Percentiles rank a stretch among this genome's conserved stretches.
Evolutionary conservation across 2,888 invertebrate genomes (phyloP).

Genomic region (Axea sp.): DNA sequence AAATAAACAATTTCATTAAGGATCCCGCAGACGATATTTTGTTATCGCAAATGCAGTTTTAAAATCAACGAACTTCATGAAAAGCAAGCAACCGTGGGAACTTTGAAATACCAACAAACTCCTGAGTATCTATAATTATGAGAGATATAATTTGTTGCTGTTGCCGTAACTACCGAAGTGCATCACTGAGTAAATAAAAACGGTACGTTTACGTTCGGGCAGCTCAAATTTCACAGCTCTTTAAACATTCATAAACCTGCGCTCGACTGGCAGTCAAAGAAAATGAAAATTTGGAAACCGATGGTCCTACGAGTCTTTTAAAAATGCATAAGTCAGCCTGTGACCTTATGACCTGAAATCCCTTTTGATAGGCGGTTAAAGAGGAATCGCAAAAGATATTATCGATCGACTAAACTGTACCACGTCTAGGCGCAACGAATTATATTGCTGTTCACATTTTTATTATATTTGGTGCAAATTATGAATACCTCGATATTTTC

Average conservation of each 20-base stretch:
- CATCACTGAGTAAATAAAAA: neutral
- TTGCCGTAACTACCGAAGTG: neutral
- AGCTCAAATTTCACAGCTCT: slow-evolving; percentile 13
- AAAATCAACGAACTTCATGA: no score
- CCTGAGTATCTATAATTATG: no score
- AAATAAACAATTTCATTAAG: no score
- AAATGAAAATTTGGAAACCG: slow-evolving; percentile 5
- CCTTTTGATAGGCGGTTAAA: slow-evolving; percentile 47
- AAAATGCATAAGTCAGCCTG: slow-evolving; percentile 45
- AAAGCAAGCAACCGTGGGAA: no score
- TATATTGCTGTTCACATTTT: no score
- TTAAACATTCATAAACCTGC: slow-evolving; percentile 1
- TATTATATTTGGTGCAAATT: no score
- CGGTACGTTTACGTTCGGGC: slow-evolving; percentile 1
- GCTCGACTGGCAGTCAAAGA: slow-evolving; percentile 11
- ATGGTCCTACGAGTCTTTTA: slow-evolving; percentile 3
- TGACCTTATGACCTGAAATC: slow-evolving; percentile 66
- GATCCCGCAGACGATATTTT: no score
- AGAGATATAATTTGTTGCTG: neutral
- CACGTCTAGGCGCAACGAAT: slow-evolving; percentile 30
- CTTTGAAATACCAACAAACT: no score
- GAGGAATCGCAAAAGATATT: slow-evolving; percentile 57
- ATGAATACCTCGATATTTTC: no score
- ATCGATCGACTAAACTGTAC: slow-evolving; percentile 54
- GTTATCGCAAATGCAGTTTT: no score